These are phyloP conservation scores for Lontra canadensis DNA, from an alignment of 2,113 vertebrate genomes.

Conservation along the genomic window DNA sequence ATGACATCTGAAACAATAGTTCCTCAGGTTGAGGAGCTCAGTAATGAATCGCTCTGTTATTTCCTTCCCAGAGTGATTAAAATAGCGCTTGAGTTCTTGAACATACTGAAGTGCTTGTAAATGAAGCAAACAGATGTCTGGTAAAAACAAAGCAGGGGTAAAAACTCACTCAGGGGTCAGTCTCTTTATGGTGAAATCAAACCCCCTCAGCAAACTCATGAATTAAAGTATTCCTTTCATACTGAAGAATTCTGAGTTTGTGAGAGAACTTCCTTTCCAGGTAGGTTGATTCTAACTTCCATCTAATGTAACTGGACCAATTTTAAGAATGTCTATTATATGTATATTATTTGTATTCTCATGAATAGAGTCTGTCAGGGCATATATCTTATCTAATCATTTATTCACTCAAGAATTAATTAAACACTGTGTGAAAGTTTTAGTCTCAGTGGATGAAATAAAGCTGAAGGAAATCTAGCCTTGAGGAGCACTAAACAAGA, in stretches of 20 bases:
- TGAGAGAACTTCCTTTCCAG: background rate
- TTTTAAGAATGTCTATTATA: background rate
- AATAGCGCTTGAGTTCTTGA: slow-evolving; percentile 59
- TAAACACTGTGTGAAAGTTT: background rate
- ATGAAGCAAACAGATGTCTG: slow-evolving; percentile 56
- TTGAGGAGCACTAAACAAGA: background rate
- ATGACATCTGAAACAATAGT: slow-evolving; percentile 59
- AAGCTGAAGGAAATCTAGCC: background rate
- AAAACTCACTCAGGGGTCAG: background rate
- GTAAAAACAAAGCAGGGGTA: slow-evolving; percentile 27
- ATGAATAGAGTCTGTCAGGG: background rate
- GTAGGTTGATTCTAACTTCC: background rate
- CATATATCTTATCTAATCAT: background rate
- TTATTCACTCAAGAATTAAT: background rate
- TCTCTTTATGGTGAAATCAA: background rate
- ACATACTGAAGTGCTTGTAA: slow-evolving; percentile 62
- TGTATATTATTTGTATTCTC: background rate
- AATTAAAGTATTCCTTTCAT: background rate
- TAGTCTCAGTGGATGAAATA: background rate
- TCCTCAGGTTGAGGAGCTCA: slow-evolving; percentile 64
- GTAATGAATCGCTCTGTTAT: slow-evolving; percentile 60
- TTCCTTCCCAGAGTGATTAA: slow-evolving; percentile 69
- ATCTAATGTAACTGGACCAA: background rate
- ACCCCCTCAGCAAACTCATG: background rate
- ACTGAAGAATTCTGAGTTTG: background rate